Evolutionary conservation across 1,140 invertebrate genomes (phyloP), one percentile per base, ranked within the genome.

Genomic region (Magallana angulata): DNA sequence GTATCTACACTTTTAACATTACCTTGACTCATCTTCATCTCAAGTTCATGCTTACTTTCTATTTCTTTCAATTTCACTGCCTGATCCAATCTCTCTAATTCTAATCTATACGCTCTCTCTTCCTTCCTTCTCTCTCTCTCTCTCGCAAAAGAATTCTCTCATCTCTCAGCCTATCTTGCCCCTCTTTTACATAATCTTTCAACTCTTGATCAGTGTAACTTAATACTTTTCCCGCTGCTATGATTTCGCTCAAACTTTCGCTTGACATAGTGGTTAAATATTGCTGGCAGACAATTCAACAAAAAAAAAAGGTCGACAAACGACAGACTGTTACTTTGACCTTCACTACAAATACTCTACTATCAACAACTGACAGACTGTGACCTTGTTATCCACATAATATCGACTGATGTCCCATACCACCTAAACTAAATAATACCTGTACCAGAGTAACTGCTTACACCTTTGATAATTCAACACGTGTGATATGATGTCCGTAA

Each of bases 181-280:
- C 60, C 48, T 85, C 60, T 48, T 64, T 85, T 11, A 64, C 84
- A 64, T 62, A 64, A 36, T 48, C 12, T 36, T n/a, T 60, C 8
- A 85, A 56, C 3, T 30, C 84, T 16, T 68, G 57, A 30, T 64
- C 84, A 30, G 14, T 60, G 3, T 68, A 85, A 7, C 60, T 36
- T 1, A 64, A 64, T n/a, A 57, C 62, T 68, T 85, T 85, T 30
- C 84, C 84, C 48, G 16, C 36, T 11, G 59, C 62, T 64, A 85
- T 30, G 6, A 85, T 48, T 56, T 60, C 83, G n/a, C 60, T 12
- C 14, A 64, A 64, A 64, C 60, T 64, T 64, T 64, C 60, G n/a
- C 12, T 12, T 64, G 60, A 9, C 60, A 64, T 64, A 16, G 5
- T 64, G 14, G n/a, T 16, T 64, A 64, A 16, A 14, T 16, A 64